phyloP scores from a whole-genome alignment of 2,113 vertebrate species.

The Tinamus guttatus region DNA sequence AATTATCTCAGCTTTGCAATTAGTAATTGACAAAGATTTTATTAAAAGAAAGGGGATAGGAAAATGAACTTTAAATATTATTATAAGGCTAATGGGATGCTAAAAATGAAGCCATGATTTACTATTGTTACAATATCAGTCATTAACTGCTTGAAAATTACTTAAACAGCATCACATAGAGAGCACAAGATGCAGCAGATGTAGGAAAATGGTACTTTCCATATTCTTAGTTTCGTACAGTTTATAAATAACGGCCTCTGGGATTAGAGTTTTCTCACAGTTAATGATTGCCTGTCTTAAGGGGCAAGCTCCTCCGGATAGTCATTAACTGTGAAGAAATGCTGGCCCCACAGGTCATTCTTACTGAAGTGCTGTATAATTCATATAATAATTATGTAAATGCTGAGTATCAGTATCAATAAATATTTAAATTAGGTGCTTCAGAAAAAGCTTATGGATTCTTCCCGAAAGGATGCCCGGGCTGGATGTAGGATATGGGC shows the following conservation, averaged over 20 bases:
- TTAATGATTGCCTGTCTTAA: neutral
- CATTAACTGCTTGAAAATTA: conserved; percentile 30
- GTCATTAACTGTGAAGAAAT: conserved; percentile 45
- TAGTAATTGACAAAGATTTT: conserved; percentile 8
- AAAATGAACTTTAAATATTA: conserved; percentile 1
- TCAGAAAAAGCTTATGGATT: neutral
- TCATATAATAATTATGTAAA: conserved; percentile 14
- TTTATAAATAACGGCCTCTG: conserved; percentile 40
- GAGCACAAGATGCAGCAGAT: neutral
- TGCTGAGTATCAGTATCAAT: neutral
- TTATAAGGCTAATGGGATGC: neutral
- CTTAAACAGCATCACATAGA: neutral
- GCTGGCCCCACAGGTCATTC: conserved; percentile 34
- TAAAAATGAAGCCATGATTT: conserved; percentile 32
- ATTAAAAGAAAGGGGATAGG: neutral
- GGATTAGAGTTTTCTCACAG: conserved; percentile 19
- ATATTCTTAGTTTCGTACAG: conserved; percentile 4
- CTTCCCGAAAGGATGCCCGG: neutral
- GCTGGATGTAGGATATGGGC: neutral
- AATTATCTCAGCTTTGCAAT: neutral
- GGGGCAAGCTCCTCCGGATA: neutral
- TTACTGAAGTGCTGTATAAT: conserved; percentile 14
- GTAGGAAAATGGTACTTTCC: neutral
- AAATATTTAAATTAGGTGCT: conserved; percentile 38
- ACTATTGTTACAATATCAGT: conserved; percentile 8